phyloP scores from a whole-genome alignment of 2,888 invertebrate species.

The Dolomedes plantarius region DNA sequence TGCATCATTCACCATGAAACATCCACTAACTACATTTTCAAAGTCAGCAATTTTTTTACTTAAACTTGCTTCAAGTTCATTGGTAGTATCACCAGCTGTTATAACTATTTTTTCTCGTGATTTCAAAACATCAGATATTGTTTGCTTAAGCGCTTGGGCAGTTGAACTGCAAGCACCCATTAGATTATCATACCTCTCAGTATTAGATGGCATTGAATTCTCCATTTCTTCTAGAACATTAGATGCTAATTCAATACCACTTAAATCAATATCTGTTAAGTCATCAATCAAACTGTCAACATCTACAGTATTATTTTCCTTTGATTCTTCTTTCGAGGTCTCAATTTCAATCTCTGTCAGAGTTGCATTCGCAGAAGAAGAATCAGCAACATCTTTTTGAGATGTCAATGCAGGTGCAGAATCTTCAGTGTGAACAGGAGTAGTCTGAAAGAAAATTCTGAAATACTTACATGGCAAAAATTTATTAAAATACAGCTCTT shows the following conservation, averaged over 20 bases:
- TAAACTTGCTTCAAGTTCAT: slow-evolving; percentile 50
- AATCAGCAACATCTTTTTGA: no score
- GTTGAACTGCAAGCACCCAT: slow-evolving; percentile 62
- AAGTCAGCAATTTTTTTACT: slow-evolving; percentile 59
- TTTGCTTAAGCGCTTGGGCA: slow-evolving; percentile 61
- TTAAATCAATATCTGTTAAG: not conserved
- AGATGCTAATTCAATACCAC: not conserved
- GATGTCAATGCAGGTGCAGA: no score
- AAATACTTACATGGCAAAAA: no score
- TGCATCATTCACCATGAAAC: slow-evolving; percentile 5
- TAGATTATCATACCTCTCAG: slow-evolving; percentile 41
- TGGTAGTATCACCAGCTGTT: slow-evolving; percentile 19
- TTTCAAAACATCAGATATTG: slow-evolving; percentile 62
- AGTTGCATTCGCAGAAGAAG: no score
- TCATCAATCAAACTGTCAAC: no score
- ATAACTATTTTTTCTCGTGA: slow-evolving; percentile 42
- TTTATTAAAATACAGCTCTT: no score
- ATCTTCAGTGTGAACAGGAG: no score
- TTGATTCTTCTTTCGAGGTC: no score
- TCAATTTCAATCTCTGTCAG: no score
- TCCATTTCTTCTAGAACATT: not conserved
- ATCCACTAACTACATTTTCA: slow-evolving; percentile 34
- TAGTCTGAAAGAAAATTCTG: no score
- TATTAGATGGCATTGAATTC: not conserved
- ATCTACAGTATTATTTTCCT: no score